Evolutionary conservation across 92 coral and sea anemone genomes (phyloP), one percentile per base, ranked within the genome.

Genomic region (Pocillopora meandrina): DNA sequence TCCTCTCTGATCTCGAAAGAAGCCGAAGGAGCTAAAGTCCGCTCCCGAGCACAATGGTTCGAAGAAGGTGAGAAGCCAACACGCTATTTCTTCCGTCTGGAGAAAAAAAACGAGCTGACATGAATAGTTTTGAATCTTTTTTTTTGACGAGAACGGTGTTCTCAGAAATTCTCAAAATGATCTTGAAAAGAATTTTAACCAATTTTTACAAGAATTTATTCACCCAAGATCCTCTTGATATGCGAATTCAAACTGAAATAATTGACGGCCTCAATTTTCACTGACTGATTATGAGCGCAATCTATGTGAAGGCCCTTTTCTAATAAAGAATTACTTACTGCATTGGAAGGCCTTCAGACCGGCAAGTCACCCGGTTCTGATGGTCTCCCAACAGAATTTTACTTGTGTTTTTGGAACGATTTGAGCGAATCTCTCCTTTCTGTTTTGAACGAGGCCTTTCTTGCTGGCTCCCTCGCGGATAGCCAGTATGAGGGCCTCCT

Each of bases 1-100:
- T 26, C 26, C 26, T 26, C 26, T 26, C 26, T 26, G 26, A 26
- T 26, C 26, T 26, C 26, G 26, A 26, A 26, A 26, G 26, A 26
- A 26, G 26, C 26, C 26, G 26, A 26, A 26, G 26, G 26, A 26
- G 26, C 26, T 26, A 26, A 26, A 26, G 26, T 26, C 26, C 26
- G 26, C 26, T 26, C 26, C 26, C 26, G 26, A 26, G 26, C 26
- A 26, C 36, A 72, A 19, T 71, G 86, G 86, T 2, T 72, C 0
- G 86, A 82, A 17, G 79, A 82, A 10, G 86, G 86, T 13, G 79
- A 82, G 14, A 78, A 78, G 12, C 73, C 73, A 1, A 78, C 82
- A 10, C 73, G 74, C 1, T 78, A 10, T 17, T 78, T 78, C 15
- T 78, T 78, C 21, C 82, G 73, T 0, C 60, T 42, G 1, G 82